Percentiles rank a stretch among this genome's conserved stretches.
phyloP scores from a whole-genome alignment of 2,113 vertebrate species.

The Anser cygnoides region DNA sequence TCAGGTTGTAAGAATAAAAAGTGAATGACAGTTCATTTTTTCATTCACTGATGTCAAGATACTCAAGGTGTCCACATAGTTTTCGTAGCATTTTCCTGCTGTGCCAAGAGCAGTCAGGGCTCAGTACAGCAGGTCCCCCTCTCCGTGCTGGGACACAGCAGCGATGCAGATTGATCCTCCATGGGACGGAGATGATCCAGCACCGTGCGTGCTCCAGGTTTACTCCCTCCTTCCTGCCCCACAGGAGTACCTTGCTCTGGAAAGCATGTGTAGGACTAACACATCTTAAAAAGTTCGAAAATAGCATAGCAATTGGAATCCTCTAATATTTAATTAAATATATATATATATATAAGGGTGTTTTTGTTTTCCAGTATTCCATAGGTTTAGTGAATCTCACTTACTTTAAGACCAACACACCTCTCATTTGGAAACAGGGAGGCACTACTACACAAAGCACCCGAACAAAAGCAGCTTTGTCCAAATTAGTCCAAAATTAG shows the following conservation, averaged over 20 bases:
- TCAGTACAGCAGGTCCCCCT: accelerated
- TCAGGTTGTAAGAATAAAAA: background rate
- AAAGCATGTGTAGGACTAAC: background rate
- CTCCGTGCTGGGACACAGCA: background rate
- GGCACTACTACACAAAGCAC: background rate
- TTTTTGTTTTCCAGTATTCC: background rate
- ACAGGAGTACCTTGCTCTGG: background rate
- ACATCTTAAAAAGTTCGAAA: background rate
- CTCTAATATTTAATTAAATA: background rate
- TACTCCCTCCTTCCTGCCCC: background rate
- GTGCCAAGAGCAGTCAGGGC: too few relatives aligned
- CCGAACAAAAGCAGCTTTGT: background rate
- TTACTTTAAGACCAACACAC: background rate
- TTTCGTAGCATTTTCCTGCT: background rate
- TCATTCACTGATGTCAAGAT: background rate
- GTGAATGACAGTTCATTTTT: background rate
- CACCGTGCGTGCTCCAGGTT: accelerated
- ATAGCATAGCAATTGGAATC: background rate
- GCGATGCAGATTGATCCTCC: background rate
- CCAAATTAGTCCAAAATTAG: too few relatives aligned
- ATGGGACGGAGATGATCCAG: background rate
- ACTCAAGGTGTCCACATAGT: too few relatives aligned
- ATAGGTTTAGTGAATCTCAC: background rate
- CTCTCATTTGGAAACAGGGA: background rate
- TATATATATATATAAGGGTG: too few relatives aligned